Base-by-base conservation (phyloP, 2,113 vertebrate genomes). In the Pseudopipra pipra region DNA sequence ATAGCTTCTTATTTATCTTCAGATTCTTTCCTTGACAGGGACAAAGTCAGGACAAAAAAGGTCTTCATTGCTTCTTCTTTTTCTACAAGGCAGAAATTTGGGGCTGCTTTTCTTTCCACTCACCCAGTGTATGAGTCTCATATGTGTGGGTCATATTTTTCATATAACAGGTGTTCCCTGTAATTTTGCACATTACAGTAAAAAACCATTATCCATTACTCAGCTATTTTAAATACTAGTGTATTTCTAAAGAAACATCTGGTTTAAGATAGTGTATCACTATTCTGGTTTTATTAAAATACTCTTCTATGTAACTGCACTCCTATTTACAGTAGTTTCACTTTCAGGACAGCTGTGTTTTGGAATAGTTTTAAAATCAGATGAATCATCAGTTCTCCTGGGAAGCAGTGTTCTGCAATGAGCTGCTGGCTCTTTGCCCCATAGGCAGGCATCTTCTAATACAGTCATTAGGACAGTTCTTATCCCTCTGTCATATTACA, bases 1-100 rank as follows among this genome's bases (percentile, higher is more conserved):
- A 49, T 33, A 79, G 68, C 44, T 82, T 56, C 90, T 66, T 95
- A 84, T 97, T 88, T 96, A 88, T 96, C 80, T 93, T 56, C n/a
- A 55, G 43, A 39, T 90, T 44, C 13, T 90, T 92, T 89, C 55
- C 43, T 68, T 92, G 66, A 82, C 37, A 92, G 49, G 67, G 41
- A 93, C 41, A 76, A 89, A 94, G 68, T 72, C 77, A 92, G 76
- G 52, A 90, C 75, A 89, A 74, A 43, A 93, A 91, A 79, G 3
- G 33, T 72, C 43, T 86, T 94, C 12, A 30, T 59, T 71, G 43
- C 5, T 51, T 73, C 5, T 51, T 73, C 27, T 88, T 88, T 52
- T 71, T 24, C 56, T 77, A 44, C 28, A 68, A 87, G n/a, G 24
- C 37, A 44, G 80, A 87, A 95, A 95, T 62, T 65, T 2, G 9